Evolutionary conservation across 2,888 invertebrate species (phyloP).

Genomic region (Ctenicera cuprea): DNA sequence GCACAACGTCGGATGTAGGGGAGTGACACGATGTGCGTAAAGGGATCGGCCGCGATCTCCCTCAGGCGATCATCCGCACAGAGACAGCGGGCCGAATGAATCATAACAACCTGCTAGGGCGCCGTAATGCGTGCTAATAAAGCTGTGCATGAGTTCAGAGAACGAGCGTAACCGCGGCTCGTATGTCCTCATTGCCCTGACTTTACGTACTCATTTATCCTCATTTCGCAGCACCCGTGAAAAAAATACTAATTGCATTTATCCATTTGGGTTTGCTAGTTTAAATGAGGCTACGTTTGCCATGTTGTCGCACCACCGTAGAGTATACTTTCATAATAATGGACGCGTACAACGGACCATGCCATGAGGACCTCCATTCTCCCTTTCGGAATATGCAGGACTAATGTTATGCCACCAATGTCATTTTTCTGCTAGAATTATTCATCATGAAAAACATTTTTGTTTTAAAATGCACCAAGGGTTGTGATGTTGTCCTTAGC

Average conservation of each 20-base stretch:
- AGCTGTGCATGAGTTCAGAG: conserved; percentile 62
- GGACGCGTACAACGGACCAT: conserved; percentile 26
- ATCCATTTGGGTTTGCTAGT: conserved; percentile 68
- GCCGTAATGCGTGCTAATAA: conserved; percentile 66
- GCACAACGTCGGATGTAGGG: conserved; percentile 30
- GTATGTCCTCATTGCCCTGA: conserved; percentile 68
- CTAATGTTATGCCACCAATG: neutral
- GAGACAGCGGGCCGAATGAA: conserved; percentile 55
- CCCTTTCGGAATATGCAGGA: neutral
- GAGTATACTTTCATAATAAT: conserved; percentile 45
- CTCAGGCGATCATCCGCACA: conserved; percentile 53
- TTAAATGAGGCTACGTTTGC: conserved; percentile 63
- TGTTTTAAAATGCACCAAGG: too few relatives aligned
- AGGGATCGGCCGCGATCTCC: conserved; percentile 51
- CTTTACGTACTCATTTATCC: conserved; percentile 68
- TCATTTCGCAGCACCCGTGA: conserved; percentile 64
- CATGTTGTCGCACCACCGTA: conserved; percentile 52
- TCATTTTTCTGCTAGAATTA: neutral
- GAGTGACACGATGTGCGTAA: conserved; percentile 39
- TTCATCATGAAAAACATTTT: too few relatives aligned
- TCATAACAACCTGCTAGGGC: conserved; percentile 59
- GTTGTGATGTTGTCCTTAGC: too few relatives aligned
- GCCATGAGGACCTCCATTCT: neutral
- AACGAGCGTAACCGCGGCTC: conserved; percentile 61
- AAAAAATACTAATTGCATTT: conserved; percentile 69